Conservation (phyloP, 2,888 invertebrate species). For the Arenicola marina region DNA sequence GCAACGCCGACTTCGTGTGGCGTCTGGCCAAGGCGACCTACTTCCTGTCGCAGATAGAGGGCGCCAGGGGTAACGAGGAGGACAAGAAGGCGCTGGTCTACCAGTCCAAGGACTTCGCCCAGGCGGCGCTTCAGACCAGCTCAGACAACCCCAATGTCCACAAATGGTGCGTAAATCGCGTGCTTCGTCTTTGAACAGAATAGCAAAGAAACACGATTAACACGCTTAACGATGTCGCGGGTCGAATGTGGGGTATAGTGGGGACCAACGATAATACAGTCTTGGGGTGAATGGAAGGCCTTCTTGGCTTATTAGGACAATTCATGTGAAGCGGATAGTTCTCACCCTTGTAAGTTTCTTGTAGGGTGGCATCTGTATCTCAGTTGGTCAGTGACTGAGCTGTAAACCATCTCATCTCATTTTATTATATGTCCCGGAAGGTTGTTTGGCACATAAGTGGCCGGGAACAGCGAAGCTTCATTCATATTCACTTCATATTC, state of each 20-base stretch:
- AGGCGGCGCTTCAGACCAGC: slow-evolving; percentile 65
- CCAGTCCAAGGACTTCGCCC: slow-evolving; percentile 67
- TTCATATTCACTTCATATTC: not conserved
- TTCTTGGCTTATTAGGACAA: not conserved
- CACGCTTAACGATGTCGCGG: too few relatives aligned
- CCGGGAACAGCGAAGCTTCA: too few relatives aligned
- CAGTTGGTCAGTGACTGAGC: too few relatives aligned
- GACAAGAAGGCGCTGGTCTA: slow-evolving; percentile 58
- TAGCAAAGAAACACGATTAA: not conserved
- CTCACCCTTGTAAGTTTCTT: not conserved
- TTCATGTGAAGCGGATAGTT: not conserved
- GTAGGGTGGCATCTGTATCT: too few relatives aligned
- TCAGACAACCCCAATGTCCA: slow-evolving; percentile 68
- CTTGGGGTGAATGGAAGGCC: too few relatives aligned
- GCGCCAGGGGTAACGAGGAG: slow-evolving; percentile 48
- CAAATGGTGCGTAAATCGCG: slow-evolving; percentile 67
- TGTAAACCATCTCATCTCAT: too few relatives aligned
- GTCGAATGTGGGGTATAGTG: too few relatives aligned
- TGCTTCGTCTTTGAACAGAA: not conserved
- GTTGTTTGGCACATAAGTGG: too few relatives aligned
- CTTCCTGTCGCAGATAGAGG: slow-evolving; percentile 51
- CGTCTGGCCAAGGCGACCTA: slow-evolving; percentile 61
- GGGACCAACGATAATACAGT: too few relatives aligned
- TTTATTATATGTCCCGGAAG: too few relatives aligned
- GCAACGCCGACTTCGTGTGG: slow-evolving; percentile 62